These are phyloP conservation scores for Oncorhynchus mykiss DNA, from an alignment of 2,113 vertebrate species.

Conservation along the genomic window DNA sequence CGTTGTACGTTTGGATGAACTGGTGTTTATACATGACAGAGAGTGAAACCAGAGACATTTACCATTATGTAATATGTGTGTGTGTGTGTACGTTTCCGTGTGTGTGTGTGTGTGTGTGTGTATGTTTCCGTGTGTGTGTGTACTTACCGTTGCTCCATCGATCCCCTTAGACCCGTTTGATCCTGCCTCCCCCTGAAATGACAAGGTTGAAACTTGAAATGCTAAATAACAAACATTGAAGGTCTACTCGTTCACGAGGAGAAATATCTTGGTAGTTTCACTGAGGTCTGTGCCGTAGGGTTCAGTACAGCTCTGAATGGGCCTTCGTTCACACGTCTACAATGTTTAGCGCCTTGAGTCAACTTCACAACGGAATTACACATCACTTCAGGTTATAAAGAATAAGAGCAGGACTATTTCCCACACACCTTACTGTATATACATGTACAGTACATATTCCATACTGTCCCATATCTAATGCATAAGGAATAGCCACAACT, in stretches of 20 bases:
- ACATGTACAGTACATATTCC: too few relatives aligned
- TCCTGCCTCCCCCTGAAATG: conserved; percentile 69
- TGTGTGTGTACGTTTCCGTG: conserved; percentile 44
- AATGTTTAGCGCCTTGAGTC: background rate
- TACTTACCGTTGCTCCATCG: conserved; percentile 29
- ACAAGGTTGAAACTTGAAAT: conserved; percentile 58
- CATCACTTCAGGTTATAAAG: too few relatives aligned
- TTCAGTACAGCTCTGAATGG: background rate
- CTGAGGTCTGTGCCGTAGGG: too few relatives aligned
- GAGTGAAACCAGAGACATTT: too few relatives aligned
- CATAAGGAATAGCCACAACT: too few relatives aligned
- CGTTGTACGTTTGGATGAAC: conserved; percentile 44
- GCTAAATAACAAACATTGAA: conserved; percentile 33
- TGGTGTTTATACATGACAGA: conserved; percentile 45
- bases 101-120: conserved; percentile 56
- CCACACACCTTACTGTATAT: too few relatives aligned
- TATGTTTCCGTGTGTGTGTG: background rate
- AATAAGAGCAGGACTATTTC: too few relatives aligned
- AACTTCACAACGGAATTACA: too few relatives aligned
- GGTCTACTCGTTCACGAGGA: conserved; percentile 17
- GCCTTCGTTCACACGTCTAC: background rate
- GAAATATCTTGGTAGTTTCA: too few relatives aligned
- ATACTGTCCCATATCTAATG: too few relatives aligned
- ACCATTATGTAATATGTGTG: conserved; percentile 61
- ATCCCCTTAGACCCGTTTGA: conserved; percentile 57